Evolutionary conservation across 2,113 vertebrate species (phyloP).

Genomic region (Pseudorasbora parva): DNA sequence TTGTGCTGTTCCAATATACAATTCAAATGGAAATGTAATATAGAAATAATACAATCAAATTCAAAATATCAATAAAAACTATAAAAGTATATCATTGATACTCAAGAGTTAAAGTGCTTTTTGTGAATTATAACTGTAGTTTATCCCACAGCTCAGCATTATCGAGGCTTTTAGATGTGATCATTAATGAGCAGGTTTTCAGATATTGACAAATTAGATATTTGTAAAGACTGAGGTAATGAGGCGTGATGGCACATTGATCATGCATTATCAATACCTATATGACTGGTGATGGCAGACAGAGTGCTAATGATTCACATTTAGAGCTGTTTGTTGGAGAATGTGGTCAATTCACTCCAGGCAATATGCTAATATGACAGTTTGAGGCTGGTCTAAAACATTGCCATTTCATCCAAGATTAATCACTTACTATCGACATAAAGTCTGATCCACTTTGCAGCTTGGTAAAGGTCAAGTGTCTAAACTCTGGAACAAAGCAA

Average conservation of each 20-base stretch:
- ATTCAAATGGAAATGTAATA: no score
- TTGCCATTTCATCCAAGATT: not conserved
- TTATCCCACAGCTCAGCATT: slow-evolving; percentile 33
- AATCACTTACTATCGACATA: not conserved
- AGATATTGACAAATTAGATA: slow-evolving; percentile 38
- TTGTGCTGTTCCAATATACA: no score
- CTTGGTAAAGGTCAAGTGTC: not conserved
- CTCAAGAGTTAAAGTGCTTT: not conserved
- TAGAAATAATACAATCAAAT: no score
- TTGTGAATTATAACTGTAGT: not conserved
- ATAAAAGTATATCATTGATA: no score
- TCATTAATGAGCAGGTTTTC: slow-evolving; percentile 33
- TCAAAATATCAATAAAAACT: no score
- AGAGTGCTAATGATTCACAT: slow-evolving; percentile 25
- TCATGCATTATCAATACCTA: slow-evolving; percentile 32
- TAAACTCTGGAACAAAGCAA: not conserved
- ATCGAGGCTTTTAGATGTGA: slow-evolving; percentile 39
- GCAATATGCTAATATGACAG: not conserved
- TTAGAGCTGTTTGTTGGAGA: not conserved
- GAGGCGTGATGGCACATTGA: slow-evolving; percentile 41
- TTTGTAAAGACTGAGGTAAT: slow-evolving; percentile 40
- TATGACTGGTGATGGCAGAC: slow-evolving; percentile 13
- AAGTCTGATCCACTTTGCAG: not conserved
- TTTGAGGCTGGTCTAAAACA: slow-evolving; percentile 8
- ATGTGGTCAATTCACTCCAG: slow-evolving; percentile 22